These are phyloP conservation scores for Pherbina coryleti DNA, from an alignment of 2,888 invertebrate species.

Conservation along the genomic window DNA sequence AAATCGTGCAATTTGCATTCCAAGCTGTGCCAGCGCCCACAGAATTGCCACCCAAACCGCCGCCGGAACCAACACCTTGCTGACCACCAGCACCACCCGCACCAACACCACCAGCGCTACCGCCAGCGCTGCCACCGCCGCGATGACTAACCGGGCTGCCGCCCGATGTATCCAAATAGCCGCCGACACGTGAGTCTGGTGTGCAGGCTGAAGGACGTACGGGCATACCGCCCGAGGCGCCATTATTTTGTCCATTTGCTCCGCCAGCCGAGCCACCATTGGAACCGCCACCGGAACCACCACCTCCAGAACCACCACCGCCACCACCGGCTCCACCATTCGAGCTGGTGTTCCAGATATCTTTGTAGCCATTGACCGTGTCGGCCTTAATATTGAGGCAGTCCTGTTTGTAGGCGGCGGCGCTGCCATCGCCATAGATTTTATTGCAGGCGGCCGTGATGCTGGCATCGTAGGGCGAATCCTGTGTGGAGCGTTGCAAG, in stretches of 20 bases:
- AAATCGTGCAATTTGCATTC: constrained; percentile 89
- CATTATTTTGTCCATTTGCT: constrained; percentile 75
- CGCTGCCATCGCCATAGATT: constrained; percentile 69
- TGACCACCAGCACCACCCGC: constrained; percentile 68
- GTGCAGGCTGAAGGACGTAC: constrained; percentile 91
- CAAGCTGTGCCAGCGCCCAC: constrained; percentile 77
- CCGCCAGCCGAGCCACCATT: constrained; percentile 63
- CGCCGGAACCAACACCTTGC: constrained; percentile 75
- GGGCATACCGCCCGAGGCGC: constrained; percentile 70
- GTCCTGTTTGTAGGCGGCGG: constrained; percentile 77
- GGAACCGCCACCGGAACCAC: constrained; percentile 76
- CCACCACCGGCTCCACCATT: constrained; percentile 73
- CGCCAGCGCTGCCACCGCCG: constrained; percentile 76
- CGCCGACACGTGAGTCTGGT: constrained; percentile 84
- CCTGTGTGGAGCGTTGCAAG: constrained; percentile 84
- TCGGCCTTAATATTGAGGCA: constrained; percentile 77
- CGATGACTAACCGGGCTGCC: constrained; percentile 79
- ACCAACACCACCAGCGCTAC: constrained; percentile 77
- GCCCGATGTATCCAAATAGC: constrained; percentile 83
- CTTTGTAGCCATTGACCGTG: constrained; percentile 72
- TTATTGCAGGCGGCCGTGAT: constrained; percentile 88
- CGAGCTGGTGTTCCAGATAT: constrained; percentile 74
- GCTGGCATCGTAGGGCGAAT: constrained; percentile 91
- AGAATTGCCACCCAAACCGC: constrained; percentile 75
- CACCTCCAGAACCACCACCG: constrained; percentile 72